A percentile compares a stretch with the other conserved stretches of the same genome.
Evolutionary conservation across 2,113 vertebrate species (phyloP).

Genomic region (Verasper variegatus): DNA sequence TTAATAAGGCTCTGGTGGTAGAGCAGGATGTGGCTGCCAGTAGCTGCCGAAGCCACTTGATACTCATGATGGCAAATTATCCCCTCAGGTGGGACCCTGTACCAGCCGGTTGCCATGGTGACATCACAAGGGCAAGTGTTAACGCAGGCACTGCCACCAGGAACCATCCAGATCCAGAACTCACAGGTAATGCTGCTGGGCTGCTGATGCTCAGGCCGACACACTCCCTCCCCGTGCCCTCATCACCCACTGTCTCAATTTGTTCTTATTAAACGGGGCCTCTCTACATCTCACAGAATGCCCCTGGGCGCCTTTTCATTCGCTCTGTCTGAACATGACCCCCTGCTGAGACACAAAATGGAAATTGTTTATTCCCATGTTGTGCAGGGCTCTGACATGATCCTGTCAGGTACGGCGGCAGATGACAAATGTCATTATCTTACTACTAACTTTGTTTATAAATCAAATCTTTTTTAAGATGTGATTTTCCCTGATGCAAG

Average conservation of each 20-base stretch:
- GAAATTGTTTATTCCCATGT: conserved; percentile 54
- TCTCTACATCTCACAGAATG: conserved; percentile 42
- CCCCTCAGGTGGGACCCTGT: conserved; percentile 93
- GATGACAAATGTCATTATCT: conserved; percentile 9
- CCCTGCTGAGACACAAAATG: conserved; percentile 56
- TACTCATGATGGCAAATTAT: conserved; percentile 71
- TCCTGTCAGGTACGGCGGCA: conserved; percentile 17
- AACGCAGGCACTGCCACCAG: conserved; percentile 92
- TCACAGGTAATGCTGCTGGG: conserved; percentile 88
- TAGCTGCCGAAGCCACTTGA: conserved; percentile 60
- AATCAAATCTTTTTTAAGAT: not conserved
- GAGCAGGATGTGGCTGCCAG: conserved; percentile 30
- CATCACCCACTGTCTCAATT: conserved; percentile 29
- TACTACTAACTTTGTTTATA: not conserved
- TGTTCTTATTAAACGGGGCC: conserved; percentile 52
- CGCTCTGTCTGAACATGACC: conserved; percentile 54
- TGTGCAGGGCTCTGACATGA: conserved; percentile 27
- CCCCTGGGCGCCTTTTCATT: conserved; percentile 36
- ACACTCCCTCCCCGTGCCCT: not conserved
- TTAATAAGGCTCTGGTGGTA: conserved; percentile 38
- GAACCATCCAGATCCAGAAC: conserved; percentile 96
- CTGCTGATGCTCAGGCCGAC: conserved; percentile 6
- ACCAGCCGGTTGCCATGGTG: conserved; percentile 99
- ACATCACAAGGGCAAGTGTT: conserved; percentile 98
- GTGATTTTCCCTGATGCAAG: not conserved